Evolutionary conservation across 2,113 vertebrate genomes (phyloP), one percentile per base, ranked within the genome.

Genomic region (Pyxicephalus adspersus): DNA sequence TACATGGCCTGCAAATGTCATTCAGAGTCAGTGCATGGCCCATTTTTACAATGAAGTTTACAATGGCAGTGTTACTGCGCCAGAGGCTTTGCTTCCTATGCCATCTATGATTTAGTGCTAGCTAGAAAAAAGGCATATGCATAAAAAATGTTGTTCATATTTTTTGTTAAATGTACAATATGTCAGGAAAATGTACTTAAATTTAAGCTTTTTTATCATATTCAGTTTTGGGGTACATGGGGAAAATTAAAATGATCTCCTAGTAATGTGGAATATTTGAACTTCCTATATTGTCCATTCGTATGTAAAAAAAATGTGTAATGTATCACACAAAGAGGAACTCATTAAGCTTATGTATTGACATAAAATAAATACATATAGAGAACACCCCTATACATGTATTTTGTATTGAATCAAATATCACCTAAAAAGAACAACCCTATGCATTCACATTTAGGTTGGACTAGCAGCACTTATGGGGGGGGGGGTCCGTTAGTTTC

Each of bases 1-100:
- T 74, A 81, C 38, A 18, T 81, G 55, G 60, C 70, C 38, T 81
- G 50, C 63, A 87, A 64, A 85, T 76, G 80, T 31, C 85, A 51
- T 2, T 1, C 0, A 77, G 65, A 65, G 80, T 75, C 85, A 77
- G 60, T 80, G 77, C 19, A 17, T 86, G 81, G 76, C 0, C 0
- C 77, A 51, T 0, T 83, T 87, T 84, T 63, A 25, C 84, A 83
- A 83, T 84, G 8, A 2, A 52, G 25, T 50, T 38, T 5, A 57
- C 57, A 2, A 64, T 74, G 1, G 65, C 64, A 73, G 81, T 20
- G 22, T 64, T 0, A 5, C 50, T 75, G 34, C 81, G 23, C 68
- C 83, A 22, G 29, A 82, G 80, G 80, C 80, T 57, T 20, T 45
- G 45, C 22, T 75, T 81, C 31, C 29, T 34, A 75, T 82, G 80